Percentiles rank a stretch among this genome's conserved stretches.
phyloP scores from a whole-genome alignment of 1,140 invertebrate species.

The Bombus picipes region DNA sequence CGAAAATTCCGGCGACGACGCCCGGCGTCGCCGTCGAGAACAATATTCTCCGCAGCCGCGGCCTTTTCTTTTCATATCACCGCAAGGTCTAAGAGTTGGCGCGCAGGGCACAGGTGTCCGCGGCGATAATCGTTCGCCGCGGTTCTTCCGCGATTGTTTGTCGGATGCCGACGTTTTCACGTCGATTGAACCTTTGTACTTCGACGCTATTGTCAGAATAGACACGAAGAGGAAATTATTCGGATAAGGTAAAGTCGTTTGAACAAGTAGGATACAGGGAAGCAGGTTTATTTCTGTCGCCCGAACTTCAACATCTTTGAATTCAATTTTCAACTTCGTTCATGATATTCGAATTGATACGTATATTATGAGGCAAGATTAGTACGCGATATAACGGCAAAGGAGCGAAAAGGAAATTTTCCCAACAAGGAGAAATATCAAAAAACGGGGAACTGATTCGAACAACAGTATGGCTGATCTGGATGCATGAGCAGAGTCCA shows the following conservation, averaged over 20 bases:
- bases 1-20: slow-evolving; percentile 75
- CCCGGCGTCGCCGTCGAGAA: slow-evolving; percentile 54
- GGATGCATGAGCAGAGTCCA: background rate
- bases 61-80: slow-evolving; percentile 27
- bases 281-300: too few relatives aligned
- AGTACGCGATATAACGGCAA: too few relatives aligned
- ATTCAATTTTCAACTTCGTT: too few relatives aligned
- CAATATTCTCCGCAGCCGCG: slow-evolving; percentile 60
- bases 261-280: too few relatives aligned
- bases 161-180: background rate
- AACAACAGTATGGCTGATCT: background rate
- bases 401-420: too few relatives aligned
- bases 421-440: too few relatives aligned
- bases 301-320: too few relatives aligned
- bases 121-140: slow-evolving; percentile 39
- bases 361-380: too few relatives aligned
- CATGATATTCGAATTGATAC: too few relatives aligned
- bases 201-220: background rate
- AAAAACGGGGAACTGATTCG: too few relatives aligned
- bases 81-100: background rate
- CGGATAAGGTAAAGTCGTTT: too few relatives aligned
- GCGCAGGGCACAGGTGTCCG: slow-evolving; percentile 38
- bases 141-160: slow-evolving; percentile 3
- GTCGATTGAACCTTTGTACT: background rate
- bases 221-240: background rate